Conservation (phyloP, 2,113 vertebrate genomes). For the Microtus oregoni region DNA sequence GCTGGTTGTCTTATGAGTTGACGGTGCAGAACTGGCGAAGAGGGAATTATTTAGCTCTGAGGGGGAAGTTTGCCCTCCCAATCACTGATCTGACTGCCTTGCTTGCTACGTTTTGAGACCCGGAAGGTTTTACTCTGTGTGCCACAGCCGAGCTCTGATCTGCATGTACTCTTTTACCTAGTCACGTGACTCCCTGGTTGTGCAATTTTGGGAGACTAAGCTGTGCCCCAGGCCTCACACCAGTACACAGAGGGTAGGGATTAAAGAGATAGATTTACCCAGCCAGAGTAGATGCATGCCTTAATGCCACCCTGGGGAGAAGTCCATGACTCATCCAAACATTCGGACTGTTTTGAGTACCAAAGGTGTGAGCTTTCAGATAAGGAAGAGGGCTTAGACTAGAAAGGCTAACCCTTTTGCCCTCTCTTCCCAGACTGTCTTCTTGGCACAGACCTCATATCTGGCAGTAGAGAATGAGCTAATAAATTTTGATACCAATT, state of each 20-base stretch:
- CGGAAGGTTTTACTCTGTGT: not conserved
- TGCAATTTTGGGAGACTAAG: not conserved
- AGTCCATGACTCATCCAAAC: not conserved
- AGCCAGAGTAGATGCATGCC: not conserved
- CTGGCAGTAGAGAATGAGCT: constrained; percentile 1
- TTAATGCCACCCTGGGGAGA: not conserved
- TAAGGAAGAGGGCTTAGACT: not conserved
- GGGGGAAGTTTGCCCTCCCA: not conserved
- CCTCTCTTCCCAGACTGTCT: not conserved
- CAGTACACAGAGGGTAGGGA: not conserved
- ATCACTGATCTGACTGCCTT: not conserved
- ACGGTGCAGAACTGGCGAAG: constrained; percentile 23
- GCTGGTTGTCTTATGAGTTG: constrained; percentile 37
- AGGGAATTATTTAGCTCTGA: constrained; percentile 48
- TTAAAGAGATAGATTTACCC: not conserved
- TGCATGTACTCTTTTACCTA: not conserved
- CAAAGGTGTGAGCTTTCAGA: not conserved
- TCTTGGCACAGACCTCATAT: not conserved
- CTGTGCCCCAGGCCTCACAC: no score
- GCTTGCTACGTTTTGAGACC: not conserved
- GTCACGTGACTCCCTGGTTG: not conserved
- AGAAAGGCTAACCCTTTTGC: not conserved
- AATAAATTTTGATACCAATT: not conserved
- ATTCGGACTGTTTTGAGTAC: not conserved
- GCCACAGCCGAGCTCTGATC: not conserved